Base-by-base conservation (phyloP, 2,888 invertebrate species). In the Erannis defoliaria region DNA sequence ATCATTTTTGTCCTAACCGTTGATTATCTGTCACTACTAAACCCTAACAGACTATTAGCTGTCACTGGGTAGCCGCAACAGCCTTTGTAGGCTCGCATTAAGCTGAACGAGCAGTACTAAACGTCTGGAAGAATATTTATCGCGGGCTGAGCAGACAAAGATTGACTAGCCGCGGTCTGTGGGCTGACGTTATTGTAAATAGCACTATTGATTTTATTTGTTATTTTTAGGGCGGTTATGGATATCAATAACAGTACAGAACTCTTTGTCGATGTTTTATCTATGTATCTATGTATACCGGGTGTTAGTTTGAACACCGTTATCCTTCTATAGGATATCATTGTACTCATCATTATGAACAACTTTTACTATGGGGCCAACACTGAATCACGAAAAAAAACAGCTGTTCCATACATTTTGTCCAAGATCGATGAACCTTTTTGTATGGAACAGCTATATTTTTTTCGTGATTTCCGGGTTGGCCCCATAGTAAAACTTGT, bases 71-170 rank as follows among this genome's bases (percentile, higher is more conserved):
- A 31, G n/a, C 40, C 40, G 51, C 12, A 49, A 49, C 49, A 40
- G 29, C 29, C 38, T 42, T 18, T 38, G 19, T 51, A 51, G 40
- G 37, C 31, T 51, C 26, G 38, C 50, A 38, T 49, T 50, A 29
- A 51, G 40, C 50, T 12, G 37, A 38, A 26, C 40, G 40, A 51
- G 40, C 51, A 51, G 51, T 19, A 51, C 40, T 51, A 51, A 51
- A 51, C 14, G 51, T 51, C 51, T 51, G 29, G 4, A 8, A 5
- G 38, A 29, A 19, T 51, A 38, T 40, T 40, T 51, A 51, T 51
- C 14, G 29, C 23, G 18, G 29, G 26, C 23, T 37, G 40, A 18
- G 31, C 6, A 40, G 51, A 51, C 51, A 51, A 29, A 42, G 51
- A 51, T 31, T 38, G 40, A 51, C 38, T 51, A 40, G 26, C 26